phyloP scores from a whole-genome alignment of 2,797 vertebrate species.

The Diplodus puntazzo region DNA sequence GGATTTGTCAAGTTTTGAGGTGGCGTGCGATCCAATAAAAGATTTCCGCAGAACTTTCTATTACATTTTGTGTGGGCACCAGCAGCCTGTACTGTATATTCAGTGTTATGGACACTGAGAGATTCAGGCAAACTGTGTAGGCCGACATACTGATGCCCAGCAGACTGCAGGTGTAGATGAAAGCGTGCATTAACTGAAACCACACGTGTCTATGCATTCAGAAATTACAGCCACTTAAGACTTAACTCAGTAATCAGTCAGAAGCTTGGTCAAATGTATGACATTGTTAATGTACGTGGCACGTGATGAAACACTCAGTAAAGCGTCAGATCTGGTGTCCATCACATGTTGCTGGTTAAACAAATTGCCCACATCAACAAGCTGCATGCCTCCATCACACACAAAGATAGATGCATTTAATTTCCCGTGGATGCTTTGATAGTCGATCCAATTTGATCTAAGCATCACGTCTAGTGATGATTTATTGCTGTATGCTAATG shows the following conservation, averaged over 20 bases:
- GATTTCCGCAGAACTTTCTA: conserved; percentile 10
- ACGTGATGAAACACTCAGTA: not conserved
- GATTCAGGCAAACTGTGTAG: not conserved
- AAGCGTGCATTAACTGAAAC: not conserved
- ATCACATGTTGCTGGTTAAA: conserved; percentile 22
- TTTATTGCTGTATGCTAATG: not conserved
- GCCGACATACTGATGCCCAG: not conserved
- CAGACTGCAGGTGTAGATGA: not conserved
- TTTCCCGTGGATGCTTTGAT: conserved; percentile 7
- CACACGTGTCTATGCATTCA: no score
- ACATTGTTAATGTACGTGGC: not conserved
- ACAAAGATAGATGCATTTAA: conserved; percentile 1
- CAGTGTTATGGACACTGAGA: not conserved
- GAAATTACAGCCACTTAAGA: no score
- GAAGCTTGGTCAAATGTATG: not conserved
- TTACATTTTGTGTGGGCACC: not conserved
- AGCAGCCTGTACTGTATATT: not conserved
- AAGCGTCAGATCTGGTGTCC: conserved; percentile 9
- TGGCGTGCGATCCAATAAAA: not conserved
- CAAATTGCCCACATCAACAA: not conserved
- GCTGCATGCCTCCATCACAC: not conserved
- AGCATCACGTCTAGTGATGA: not conserved
- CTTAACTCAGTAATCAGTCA: not conserved
- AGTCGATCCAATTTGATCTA: not conserved
- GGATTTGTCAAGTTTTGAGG: not conserved